Percentiles rank a stretch among this genome's conserved stretches.
phyloP scores from a whole-genome alignment of 2,113 vertebrate species.

The Cryptomyrus ogoouensis region DNA sequence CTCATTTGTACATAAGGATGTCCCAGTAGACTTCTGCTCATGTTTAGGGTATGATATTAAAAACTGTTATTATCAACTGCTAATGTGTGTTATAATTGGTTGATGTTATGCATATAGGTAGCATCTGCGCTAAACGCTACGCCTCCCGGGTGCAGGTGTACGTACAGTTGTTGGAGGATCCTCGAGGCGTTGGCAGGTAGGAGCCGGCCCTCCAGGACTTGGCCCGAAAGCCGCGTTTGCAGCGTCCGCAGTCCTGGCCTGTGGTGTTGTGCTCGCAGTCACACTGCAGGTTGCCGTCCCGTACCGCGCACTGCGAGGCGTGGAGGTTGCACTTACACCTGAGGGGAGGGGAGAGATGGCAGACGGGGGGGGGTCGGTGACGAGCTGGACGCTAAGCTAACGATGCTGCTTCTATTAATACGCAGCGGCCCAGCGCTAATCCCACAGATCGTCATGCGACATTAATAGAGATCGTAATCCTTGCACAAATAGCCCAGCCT shows the following conservation, averaged over 20 bases:
- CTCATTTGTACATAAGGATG: background rate
- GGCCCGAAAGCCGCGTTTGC: constrained; percentile 89
- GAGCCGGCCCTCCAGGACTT: constrained; percentile 91
- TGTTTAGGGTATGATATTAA: background rate
- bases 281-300: constrained; percentile 87
- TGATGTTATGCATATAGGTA: background rate
- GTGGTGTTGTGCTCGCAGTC: constrained; percentile 98
- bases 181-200: constrained; percentile 84
- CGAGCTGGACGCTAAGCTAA: constrained; percentile 4
- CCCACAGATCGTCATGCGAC: background rate
- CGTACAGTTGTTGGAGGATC: constrained; percentile 91
- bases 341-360: constrained; percentile 19
- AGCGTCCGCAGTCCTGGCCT: constrained; percentile 89
- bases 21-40: background rate
- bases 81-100: background rate
- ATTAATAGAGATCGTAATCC: background rate
- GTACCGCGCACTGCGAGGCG: constrained; percentile 79
- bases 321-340: constrained; percentile 99
- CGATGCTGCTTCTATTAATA: background rate
- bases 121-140: background rate
- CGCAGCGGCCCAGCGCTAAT: background rate
- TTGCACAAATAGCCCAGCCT: background rate
- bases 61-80: background rate
- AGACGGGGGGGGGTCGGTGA: background rate
- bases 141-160: constrained; percentile 27